phyloP scores from a whole-genome alignment of 2,888 invertebrate genomes.

The Uropetala carovei region DNA sequence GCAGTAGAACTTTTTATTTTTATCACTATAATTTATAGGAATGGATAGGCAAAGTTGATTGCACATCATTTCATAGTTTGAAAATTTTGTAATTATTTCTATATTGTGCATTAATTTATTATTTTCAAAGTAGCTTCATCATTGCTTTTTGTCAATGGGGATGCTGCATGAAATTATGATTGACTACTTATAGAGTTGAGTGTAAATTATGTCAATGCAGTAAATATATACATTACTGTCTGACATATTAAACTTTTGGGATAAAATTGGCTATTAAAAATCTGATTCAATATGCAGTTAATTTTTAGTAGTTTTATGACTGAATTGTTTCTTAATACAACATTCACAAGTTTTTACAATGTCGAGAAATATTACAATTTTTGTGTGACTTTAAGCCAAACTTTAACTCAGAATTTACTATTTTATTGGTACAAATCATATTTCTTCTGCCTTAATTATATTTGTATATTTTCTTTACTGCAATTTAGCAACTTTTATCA shows the following conservation, averaged over 20 bases:
- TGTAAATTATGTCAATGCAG: background rate
- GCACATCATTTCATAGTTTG: constrained; percentile 10
- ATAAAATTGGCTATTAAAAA: background rate
- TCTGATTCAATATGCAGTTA: background rate
- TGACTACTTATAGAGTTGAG: background rate
- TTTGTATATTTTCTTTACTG: constrained; percentile 49
- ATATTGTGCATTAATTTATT: background rate
- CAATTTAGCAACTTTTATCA: constrained; percentile 48
- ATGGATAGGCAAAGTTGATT: background rate
- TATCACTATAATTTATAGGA: background rate
- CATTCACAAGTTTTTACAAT: background rate
- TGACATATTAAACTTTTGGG: background rate
- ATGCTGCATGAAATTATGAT: constrained; percentile 30
- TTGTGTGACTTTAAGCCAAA: background rate
- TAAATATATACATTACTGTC: background rate
- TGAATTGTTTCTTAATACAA: constrained; percentile 1
- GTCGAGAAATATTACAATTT: background rate
- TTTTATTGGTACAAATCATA: background rate
- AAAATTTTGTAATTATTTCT: constrained; percentile 30
- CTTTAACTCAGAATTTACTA: background rate
- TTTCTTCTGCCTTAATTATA: constrained; percentile 6
- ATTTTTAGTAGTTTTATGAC: background rate
- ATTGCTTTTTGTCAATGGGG: constrained; percentile 43
- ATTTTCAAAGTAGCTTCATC: background rate
- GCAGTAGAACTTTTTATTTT: constrained; percentile 13